Percentiles rank a stretch among this genome's conserved stretches.
Conservation (phyloP, 2,113 vertebrate genomes). For the Nematolebias whitei region DNA sequence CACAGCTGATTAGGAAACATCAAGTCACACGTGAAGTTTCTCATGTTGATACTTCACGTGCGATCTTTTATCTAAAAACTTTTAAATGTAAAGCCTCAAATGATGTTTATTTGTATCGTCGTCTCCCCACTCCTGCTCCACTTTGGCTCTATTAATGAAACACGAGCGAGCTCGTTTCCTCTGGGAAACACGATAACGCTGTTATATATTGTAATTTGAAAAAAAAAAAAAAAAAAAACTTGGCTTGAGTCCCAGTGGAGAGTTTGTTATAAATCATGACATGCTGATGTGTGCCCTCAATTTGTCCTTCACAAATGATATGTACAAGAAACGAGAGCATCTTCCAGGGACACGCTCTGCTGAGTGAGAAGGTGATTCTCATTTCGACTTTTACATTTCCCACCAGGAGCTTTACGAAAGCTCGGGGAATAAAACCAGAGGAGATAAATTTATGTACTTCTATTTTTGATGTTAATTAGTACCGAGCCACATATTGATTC, state of each 20-base stretch:
- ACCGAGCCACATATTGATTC: slow-evolving; percentile 14
- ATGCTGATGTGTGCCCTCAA: slow-evolving; percentile 42
- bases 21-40: too few species aligned
- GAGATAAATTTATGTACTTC: slow-evolving; percentile 1
- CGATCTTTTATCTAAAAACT: too few species aligned
- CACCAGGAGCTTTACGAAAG: slow-evolving; percentile 6
- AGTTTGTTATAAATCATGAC: slow-evolving; percentile 35
- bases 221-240: slow-evolving; percentile 4
- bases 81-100: not conserved
- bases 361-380: slow-evolving; percentile 31
- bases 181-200: slow-evolving; percentile 24
- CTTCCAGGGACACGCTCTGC: slow-evolving; percentile 13
- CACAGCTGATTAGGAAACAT: too few species aligned
- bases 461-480: slow-evolving; percentile 52
- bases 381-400: slow-evolving; percentile 25
- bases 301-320: slow-evolving; percentile 45
- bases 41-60: too few species aligned
- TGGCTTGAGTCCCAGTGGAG: slow-evolving; percentile 27
- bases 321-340: slow-evolving; percentile 8
- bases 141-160: slow-evolving; percentile 29
- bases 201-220: slow-evolving; percentile 25
- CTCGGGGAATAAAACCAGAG: slow-evolving; percentile 25
- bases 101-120: not conserved
- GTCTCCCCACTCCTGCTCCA: not conserved
- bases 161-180: not conserved